Percentiles rank a stretch among this genome's conserved stretches.
phyloP scores from a whole-genome alignment of 2,113 vertebrate genomes.

The Setophaga kirtlandii region DNA sequence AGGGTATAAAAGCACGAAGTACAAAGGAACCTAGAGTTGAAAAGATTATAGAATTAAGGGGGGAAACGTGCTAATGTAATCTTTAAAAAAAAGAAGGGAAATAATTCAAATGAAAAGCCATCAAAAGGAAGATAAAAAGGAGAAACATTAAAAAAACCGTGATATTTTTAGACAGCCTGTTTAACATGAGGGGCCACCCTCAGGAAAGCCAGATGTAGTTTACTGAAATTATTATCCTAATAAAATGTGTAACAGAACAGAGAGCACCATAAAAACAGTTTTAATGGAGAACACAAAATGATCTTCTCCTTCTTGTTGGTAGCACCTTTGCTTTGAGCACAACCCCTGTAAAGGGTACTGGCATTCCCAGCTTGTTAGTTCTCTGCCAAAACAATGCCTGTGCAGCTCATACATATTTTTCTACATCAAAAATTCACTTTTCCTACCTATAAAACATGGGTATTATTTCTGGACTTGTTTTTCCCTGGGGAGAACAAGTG shows the following conservation, averaged over 20 bases:
- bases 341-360: background rate
- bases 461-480: background rate
- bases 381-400: background rate
- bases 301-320: background rate
- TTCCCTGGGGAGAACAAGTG: background rate
- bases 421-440: background rate
- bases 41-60: conserved; percentile 70
- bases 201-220: conserved; percentile 61
- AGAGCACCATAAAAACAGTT: conserved; percentile 36
- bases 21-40: conserved; percentile 66
- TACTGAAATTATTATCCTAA: conserved; percentile 63
- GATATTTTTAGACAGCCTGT: conserved; percentile 47
- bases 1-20: conserved; percentile 62
- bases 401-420: background rate
- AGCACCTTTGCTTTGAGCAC: conserved; percentile 18
- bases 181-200: conserved; percentile 60
- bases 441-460: background rate
- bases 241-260: conserved; percentile 55
- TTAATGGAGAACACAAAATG: conserved; percentile 8
- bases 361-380: background rate
- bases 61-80: conserved; percentile 63
- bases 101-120: conserved; percentile 57
- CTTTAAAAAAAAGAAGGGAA: conserved; percentile 35
- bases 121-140: conserved; percentile 60
- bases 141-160: conserved; percentile 21